A percentile compares a stretch with the other conserved stretches of the same genome.
Conservation (phyloP, 2,113 vertebrate species). For the Pseudois nayaur region DNA sequence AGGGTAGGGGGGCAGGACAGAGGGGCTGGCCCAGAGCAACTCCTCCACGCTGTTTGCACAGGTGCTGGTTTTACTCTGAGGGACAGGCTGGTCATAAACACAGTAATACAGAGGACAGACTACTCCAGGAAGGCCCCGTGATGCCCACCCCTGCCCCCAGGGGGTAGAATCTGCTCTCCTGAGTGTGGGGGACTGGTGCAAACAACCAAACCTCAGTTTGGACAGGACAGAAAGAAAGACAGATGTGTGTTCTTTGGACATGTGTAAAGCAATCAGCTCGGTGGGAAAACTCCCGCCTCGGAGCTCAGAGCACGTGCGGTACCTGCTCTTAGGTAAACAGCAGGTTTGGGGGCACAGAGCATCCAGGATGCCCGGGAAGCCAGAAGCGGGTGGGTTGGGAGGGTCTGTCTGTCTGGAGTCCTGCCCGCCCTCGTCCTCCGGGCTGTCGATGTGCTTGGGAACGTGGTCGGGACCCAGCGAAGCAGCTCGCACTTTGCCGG, state of each 20-base stretch:
- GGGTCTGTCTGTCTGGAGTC: neutral
- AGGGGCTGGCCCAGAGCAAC: neutral
- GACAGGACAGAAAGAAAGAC: neutral
- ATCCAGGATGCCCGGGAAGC: neutral
- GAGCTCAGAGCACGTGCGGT: fast-evolving
- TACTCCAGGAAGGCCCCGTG: neutral
- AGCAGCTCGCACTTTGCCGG: neutral
- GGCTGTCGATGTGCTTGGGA: neutral
- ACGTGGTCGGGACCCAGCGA: neutral
- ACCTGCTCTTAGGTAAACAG: neutral
- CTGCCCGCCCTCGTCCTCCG: neutral
- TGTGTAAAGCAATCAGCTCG: neutral
- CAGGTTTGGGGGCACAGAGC: too few species aligned
- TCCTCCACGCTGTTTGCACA: neutral
- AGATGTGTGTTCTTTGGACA: neutral
- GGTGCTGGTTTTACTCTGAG: neutral
- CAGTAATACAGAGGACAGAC: neutral
- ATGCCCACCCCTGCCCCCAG: neutral
- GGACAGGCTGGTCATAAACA: neutral
- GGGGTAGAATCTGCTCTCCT: neutral
- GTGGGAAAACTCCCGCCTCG: fast-evolving
- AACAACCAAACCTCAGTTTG: neutral
- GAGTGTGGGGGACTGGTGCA: too few species aligned
- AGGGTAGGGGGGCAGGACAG: fast-evolving
- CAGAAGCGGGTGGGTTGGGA: neutral